Evolutionary conservation across 2,113 vertebrate species (phyloP).

Genomic region (Ailuropoda melanoleuca): DNA sequence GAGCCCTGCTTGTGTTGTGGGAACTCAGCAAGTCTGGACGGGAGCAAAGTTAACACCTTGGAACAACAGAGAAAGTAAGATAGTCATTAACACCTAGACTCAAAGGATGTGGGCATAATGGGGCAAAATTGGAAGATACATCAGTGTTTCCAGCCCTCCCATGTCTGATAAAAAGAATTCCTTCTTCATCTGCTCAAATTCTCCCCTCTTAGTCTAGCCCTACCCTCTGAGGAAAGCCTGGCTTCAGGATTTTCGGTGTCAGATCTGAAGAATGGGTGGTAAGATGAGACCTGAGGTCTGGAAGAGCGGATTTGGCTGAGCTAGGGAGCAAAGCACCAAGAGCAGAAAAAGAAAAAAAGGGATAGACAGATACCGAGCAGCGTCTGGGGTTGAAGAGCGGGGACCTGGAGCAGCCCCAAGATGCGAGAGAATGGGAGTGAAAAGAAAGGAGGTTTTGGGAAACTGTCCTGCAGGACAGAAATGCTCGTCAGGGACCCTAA

Average conservation of each 20-base stretch:
- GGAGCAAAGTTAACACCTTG: not conserved
- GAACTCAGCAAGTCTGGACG: not conserved
- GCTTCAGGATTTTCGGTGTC: not conserved
- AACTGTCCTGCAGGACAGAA: not conserved
- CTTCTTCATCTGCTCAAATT: not conserved
- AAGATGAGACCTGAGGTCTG: not conserved
- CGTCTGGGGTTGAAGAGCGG: not conserved
- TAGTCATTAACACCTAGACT: not conserved
- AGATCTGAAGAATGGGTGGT: not conserved
- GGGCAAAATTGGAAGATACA: not conserved
- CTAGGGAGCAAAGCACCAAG: not conserved
- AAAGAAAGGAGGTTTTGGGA: not conserved
- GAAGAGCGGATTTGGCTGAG: not conserved
- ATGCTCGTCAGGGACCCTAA: not conserved
- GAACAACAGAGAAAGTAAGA: not conserved
- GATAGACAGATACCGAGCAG: not conserved
- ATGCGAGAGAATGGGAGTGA: too few species aligned
- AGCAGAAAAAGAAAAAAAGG: not conserved
- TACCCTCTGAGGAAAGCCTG: not conserved
- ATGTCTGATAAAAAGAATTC: not conserved
- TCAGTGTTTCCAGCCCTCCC: not conserved
- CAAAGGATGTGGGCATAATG: not conserved
- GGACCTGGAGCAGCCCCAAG: not conserved
- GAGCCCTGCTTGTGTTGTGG: not conserved
- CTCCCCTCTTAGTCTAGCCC: not conserved